Evolutionary conservation across 2,797 vertebrate species (phyloP), one percentile per base, ranked within the genome.

Genomic region (Muscicapa comitata): DNA sequence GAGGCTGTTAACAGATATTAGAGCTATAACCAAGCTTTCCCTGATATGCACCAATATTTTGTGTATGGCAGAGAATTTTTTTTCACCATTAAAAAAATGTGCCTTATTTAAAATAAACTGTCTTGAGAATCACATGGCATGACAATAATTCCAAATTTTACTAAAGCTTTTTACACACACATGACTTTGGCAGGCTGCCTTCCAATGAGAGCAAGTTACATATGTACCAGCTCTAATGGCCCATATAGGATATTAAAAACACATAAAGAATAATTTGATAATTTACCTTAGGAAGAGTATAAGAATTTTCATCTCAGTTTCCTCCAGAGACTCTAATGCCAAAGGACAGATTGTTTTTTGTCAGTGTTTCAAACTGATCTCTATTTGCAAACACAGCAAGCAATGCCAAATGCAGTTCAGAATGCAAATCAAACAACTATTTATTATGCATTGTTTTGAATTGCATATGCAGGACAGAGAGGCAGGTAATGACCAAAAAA

Each of bases 371-470:
- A 93, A 80, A 89, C 50, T 37, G 74, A 92, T 96, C 66, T 82
- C 10, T 86, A 95, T 94, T 97, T 95, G 91, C 93, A 95, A 93
- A 77, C 78, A 85, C 45, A 96, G 93, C 43, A 28, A 91, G 78
- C 54, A 76, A 94, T 94, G 65, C 55, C 91, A 63, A 90, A 43
- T 35, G 42, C 67, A 68, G 38, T 88, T 96, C 55, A 33, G 66
- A 86, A 90, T 1, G 4, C 74, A 78, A 88, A 95, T 76, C 51
- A 96, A 88, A 72, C 57, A 82, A 31, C 57, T 37, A 66, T 75
- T 95, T 85, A 79, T 88, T 84, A 80, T 80, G 33, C 3, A 5
- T 47, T 55, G 58, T 63, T 95, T 94, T 70, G 75, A 87, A 80
- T 57, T 85, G 51, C 33, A 82, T 93, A 95, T 79, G 55, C 40